Base-by-base conservation (phyloP, 2,888 invertebrate genomes). In the Eristalis intricaria region DNA sequence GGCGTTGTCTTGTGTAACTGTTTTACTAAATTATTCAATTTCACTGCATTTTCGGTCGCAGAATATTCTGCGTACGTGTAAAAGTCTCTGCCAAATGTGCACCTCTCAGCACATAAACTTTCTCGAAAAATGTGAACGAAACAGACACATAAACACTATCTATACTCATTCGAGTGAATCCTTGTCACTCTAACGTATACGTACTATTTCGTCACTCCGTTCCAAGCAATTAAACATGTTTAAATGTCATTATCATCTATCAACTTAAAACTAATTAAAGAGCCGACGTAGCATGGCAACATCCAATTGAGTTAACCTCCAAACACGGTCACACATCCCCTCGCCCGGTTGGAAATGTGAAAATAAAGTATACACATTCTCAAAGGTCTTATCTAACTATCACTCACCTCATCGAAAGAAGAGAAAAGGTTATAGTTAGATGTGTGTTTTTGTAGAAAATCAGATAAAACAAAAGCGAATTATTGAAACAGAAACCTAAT, bases 361-460 rank as follows among this genome's bases (percentile, higher is more conserved):
- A 50, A 50, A 50, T 50, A 19, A 50, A 19, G 19, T 19, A 50
- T 19, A 50, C 19, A 50, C 19, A 50, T 43, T 19, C 43, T 43
- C 50, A 19, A 4, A 8, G 19, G 19, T 5, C 19, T 50, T 50
- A 50, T 50, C 63, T 70, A 50, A 56, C 50, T 19, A 73, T 26
- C n/a, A 4, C 26, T 26, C n/a, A 4, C 26, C 43, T 74, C 23
- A 43, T 60, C 10, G 60, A n/a, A n/a, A n/a, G 50, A 65, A 79
- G 26, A 65, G 38, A 19, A 76, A 76, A 84, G 74, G 69, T 75
- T 50, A 61, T 2, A 65, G 70, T 70, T 69, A 35, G 29, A 70
- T 70, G 75, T 79, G 69, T 79, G 69, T 77, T 77, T 74, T 79
- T 64, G 74, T 58, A 78, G 38, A 79, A 79, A 50, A 66, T 26